phyloP scores from a whole-genome alignment of 1,140 invertebrate species.

The Phymastichus coffea region DNA sequence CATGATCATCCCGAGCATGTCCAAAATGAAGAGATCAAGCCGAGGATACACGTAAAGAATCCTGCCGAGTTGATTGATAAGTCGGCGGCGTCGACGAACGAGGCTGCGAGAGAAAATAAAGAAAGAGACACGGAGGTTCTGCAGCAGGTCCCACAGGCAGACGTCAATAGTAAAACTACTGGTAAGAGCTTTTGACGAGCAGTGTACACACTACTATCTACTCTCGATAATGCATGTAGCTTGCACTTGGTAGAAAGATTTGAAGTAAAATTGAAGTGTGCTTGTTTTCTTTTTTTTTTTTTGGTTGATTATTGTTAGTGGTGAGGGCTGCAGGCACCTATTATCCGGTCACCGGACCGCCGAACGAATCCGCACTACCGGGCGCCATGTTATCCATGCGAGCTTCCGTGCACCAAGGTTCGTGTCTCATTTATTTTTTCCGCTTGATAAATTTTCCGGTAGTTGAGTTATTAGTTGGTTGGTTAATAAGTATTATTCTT shows the following conservation, averaged over 20 bases:
- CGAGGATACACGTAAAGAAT: conserved; percentile 56
- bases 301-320: conserved; percentile 73
- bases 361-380: conserved; percentile 58
- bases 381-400: conserved; percentile 59
- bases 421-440: conserved; percentile 50
- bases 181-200: conserved; percentile 46
- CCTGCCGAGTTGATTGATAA: conserved; percentile 53
- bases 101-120: conserved; percentile 42
- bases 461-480: neutral
- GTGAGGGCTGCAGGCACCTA: conserved; percentile 92
- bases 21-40: conserved; percentile 43
- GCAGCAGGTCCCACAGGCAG: conserved; percentile 44
- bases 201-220: no score
- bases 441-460: conserved; percentile 33
- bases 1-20: conserved; percentile 36
- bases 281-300: neutral
- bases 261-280: no score
- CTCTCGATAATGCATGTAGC: no score
- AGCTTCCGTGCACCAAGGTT: conserved; percentile 60
- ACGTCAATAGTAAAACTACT: conserved; percentile 48
- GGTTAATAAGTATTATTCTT: neutral
- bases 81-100: conserved; percentile 37
- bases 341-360: conserved; percentile 83
- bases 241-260: no score
- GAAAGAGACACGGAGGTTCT: conserved; percentile 49